Conservation (phyloP, 1,140 invertebrate genomes). For the Ooceraea biroi region DNA sequence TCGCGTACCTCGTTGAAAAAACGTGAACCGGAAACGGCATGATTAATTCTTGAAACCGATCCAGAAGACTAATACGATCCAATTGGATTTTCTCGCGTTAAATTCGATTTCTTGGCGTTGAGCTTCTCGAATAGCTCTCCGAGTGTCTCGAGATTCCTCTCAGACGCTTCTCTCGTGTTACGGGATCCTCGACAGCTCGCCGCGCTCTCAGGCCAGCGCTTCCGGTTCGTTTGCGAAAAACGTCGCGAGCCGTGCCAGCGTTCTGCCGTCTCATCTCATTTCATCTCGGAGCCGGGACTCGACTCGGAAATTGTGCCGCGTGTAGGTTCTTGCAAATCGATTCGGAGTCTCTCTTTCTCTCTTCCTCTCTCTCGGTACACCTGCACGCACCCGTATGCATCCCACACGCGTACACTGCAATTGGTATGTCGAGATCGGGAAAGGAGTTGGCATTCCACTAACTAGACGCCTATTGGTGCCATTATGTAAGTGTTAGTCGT, state of each 20-base stretch:
- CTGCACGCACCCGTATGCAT: conserved; percentile 39
- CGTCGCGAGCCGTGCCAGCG: conserved; percentile 40
- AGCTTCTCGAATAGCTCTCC: not conserved
- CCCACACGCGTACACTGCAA: not conserved
- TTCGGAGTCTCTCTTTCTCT: conserved; percentile 21
- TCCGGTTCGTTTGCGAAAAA: conserved; percentile 67
- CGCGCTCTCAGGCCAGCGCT: conserved; percentile 47
- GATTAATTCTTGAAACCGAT: not conserved
- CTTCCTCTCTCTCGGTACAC: conserved; percentile 18
- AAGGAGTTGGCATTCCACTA: conserved; percentile 50
- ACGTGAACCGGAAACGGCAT: not conserved
- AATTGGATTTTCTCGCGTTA: not conserved
- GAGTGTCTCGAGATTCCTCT: not conserved
- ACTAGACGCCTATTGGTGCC: conserved; percentile 21
- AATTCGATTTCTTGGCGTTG: not conserved
- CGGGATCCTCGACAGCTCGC: conserved; percentile 5
- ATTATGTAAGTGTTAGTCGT: conserved; percentile 13
- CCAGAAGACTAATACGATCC: not conserved
- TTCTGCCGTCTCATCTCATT: conserved; percentile 29
- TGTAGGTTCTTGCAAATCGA: conserved; percentile 60
- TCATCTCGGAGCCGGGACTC: conserved; percentile 13
- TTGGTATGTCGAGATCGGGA: conserved; percentile 56
- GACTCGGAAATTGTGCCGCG: conserved; percentile 46
- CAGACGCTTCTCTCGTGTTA: conserved; percentile 31
- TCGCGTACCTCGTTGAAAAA: not conserved